Base-by-base conservation (phyloP, 2,888 invertebrate genomes). In the Ellobium chinense region DNA sequence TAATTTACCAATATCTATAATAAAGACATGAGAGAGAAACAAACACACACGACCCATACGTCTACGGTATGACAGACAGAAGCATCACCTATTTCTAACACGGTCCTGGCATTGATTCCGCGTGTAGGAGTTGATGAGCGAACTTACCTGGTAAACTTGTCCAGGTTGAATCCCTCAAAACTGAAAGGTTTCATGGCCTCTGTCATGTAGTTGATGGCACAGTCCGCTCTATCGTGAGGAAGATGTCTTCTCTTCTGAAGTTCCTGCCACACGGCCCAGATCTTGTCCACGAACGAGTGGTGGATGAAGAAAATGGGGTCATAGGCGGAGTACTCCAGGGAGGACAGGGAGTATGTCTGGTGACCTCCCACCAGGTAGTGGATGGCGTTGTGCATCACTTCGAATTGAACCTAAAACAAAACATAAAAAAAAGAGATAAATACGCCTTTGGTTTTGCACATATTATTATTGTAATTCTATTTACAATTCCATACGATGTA, bases 221-320 rank as follows among this genome's bases (percentile, higher is more conserved):
- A 85, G 78, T 82, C 81, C 1, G 85, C 85, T 21, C 77, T 54
- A 63, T 84, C 80, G 76, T 82, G 68, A 12, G 80, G 73, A 21
- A 84, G 82, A 27, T 73, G 63, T 9, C 85, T 58, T 12, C 83
- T 62, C 77, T 78, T 80, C 69, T 85, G 85, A 14, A 85, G 82
- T 31, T 78, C 82, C 56, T 85, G 85, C 85, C 85, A 85, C 9
- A 84, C 77, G 3, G 78, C 83, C 84, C 84, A 85, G 29, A 85
- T 63, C 31, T 84, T 83, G 77, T 83, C 83, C 34, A 80, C 46
- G 63, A 82, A 80, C 62, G 83, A 74, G 74, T 85, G 85, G 54
- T 85, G 85, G 58, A 83, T 80, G 73, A 80, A 84, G 81, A 85
- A 85, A 60, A 83, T 73, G 14, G 85, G 85, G 72, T 85, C 85